These are phyloP conservation scores for Diaprepes abbreviatus DNA, from an alignment of 2,888 invertebrate genomes.

Conservation along the genomic window DNA sequence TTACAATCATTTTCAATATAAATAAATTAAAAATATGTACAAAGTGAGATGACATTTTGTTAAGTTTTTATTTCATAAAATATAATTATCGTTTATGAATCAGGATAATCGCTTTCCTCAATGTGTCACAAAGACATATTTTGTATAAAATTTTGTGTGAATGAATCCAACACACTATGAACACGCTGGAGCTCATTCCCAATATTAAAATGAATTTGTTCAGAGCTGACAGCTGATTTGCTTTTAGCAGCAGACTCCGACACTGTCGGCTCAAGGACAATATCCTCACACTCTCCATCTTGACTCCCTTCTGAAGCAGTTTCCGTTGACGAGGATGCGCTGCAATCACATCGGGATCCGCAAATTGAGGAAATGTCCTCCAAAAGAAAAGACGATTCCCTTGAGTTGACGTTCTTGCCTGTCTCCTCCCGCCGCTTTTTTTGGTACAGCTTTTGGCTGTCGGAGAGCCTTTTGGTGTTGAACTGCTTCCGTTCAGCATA, in stretches of 20 bases:
- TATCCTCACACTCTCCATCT: not conserved
- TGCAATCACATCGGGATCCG: not conserved
- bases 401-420: not conserved
- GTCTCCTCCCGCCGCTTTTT: slow-evolving; percentile 12
- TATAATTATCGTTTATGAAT: no score
- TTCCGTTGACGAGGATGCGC: not conserved
- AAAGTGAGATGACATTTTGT: no score
- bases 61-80: no score
- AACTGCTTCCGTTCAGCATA: slow-evolving; percentile 34
- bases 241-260: no score
- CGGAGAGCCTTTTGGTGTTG: slow-evolving; percentile 30
- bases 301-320: not conserved
- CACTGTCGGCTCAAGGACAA: no score
- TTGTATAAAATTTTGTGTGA: not conserved
- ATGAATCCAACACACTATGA: not conserved
- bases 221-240: not conserved
- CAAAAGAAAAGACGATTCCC: no score
- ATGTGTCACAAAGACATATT: slow-evolving; percentile 1
- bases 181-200: not conserved
- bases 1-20: no score
- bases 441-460: slow-evolving; percentile 26
- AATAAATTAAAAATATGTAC: no score
- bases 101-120: not conserved
- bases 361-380: not conserved
- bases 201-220: not conserved